Percentiles rank a stretch among this genome's conserved stretches.
Conservation (phyloP, 2,113 vertebrate species). For the Tricholaema leucomelas region DNA sequence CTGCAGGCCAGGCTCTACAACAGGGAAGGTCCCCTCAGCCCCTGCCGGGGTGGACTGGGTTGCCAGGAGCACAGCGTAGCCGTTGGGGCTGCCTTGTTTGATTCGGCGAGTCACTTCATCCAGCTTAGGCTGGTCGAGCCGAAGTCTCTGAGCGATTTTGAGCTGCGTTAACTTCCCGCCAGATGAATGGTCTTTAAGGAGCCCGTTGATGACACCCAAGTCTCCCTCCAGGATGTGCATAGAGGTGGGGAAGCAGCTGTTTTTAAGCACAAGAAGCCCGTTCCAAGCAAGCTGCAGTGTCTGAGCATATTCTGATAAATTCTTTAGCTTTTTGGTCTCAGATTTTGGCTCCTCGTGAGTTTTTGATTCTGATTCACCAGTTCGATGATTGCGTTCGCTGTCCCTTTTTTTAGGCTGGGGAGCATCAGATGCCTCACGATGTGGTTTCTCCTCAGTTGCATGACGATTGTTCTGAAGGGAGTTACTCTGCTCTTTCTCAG, state of each 20-base stretch:
- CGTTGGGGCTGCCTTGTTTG: constrained; percentile 89
- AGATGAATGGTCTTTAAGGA: constrained; percentile 84
- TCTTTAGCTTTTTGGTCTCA: constrained; percentile 79
- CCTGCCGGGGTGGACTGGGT: constrained; percentile 83
- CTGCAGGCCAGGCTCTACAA: constrained; percentile 90
- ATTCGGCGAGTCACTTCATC: constrained; percentile 95
- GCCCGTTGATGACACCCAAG: constrained; percentile 81
- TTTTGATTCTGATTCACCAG: constrained; percentile 75
- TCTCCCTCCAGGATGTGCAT: constrained; percentile 95
- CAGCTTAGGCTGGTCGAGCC: constrained; percentile 95
- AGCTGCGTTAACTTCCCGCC: constrained; percentile 87
- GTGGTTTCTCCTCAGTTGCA: constrained; percentile 73
- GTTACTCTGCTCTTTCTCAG: constrained; percentile 80
- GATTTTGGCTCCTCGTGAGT: constrained; percentile 76
- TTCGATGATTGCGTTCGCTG: constrained; percentile 84
- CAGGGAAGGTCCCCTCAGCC: constrained; percentile 72
- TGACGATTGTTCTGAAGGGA: constrained; percentile 83
- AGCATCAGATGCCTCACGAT: constrained; percentile 69
- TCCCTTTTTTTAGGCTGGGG: constrained; percentile 79
- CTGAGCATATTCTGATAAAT: constrained; percentile 89
- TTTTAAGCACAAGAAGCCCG: constrained; percentile 94
- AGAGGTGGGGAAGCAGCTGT: constrained; percentile 96
- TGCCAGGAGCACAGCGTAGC: constrained; percentile 91
- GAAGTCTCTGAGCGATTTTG: constrained; percentile 96
- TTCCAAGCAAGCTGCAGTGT: constrained; percentile 89